Conservation (phyloP, 2,888 invertebrate genomes). For the Dastarcus helophoroides region DNA sequence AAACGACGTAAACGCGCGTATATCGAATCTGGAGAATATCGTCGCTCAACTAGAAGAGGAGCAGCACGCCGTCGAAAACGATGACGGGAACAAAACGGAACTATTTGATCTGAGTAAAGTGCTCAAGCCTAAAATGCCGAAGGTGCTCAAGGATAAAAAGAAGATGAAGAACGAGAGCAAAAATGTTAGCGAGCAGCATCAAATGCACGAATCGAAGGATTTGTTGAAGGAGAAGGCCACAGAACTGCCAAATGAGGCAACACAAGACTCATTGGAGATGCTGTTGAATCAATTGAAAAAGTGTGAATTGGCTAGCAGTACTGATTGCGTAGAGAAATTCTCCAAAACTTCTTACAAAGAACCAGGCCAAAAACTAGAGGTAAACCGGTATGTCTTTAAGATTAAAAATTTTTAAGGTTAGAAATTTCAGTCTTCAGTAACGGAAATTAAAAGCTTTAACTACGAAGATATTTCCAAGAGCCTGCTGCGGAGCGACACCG, state of each 20-base stretch:
- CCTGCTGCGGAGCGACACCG: too few species aligned
- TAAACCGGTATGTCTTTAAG: not conserved
- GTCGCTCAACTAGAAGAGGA: not conserved
- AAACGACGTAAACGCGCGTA: too few species aligned
- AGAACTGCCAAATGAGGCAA: conserved; percentile 5
- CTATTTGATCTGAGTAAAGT: not conserved
- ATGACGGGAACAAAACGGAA: not conserved
- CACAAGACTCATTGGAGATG: conserved; percentile 16
- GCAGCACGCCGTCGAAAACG: not conserved
- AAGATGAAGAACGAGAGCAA: too few species aligned
- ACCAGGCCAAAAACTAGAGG: not conserved
- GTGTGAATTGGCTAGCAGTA: conserved; percentile 13
- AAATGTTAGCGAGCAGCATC: too few species aligned
- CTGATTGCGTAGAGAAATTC: not conserved
- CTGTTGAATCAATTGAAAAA: conserved; percentile 19
- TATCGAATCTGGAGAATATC: conserved; percentile 1
- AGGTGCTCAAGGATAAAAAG: too few species aligned
- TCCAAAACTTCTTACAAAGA: not conserved
- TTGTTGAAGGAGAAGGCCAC: not conserved
- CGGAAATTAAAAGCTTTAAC: conserved; percentile 22
- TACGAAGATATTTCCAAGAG: conserved; percentile 20
- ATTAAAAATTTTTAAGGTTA: not conserved
- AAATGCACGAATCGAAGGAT: not conserved
- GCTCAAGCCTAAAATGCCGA: not conserved
- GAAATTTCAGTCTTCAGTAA: too few species aligned